phyloP scores from a whole-genome alignment of 2,888 invertebrate genomes.

The Desoria tigrina region DNA sequence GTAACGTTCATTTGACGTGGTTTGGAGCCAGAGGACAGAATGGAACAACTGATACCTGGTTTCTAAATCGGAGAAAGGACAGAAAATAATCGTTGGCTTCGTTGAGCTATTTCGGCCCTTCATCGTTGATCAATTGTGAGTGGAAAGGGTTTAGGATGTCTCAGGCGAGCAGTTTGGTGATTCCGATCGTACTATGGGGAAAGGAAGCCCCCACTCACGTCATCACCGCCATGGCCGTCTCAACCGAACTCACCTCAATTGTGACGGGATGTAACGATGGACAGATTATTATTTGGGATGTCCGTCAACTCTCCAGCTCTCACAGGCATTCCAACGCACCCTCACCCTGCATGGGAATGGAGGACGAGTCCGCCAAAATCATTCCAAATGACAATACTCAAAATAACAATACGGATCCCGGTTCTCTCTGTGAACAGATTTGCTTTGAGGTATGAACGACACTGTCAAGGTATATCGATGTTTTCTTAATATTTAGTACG shows the following conservation, averaged over 20 bases:
- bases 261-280: constrained; percentile 98
- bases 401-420: constrained; percentile 6
- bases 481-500: neutral
- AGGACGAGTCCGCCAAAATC: neutral
- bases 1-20: too few species aligned
- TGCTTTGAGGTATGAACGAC: constrained; percentile 27
- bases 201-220: constrained; percentile 94
- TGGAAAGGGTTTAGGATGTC: too few species aligned
- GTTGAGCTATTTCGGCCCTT: too few species aligned
- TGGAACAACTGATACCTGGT: too few species aligned
- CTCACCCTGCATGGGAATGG: constrained; percentile 13
- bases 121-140: too few species aligned
- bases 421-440: constrained; percentile 22
- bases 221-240: constrained; percentile 88
- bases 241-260: constrained; percentile 85
- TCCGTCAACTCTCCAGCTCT: constrained; percentile 71
- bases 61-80: too few species aligned
- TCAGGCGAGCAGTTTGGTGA: constrained; percentile 75
- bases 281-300: constrained; percentile 94
- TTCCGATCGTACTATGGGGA: constrained; percentile 97
- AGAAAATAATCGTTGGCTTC: too few species aligned
- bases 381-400: neutral
- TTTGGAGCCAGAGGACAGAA: too few species aligned
- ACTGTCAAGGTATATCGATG: neutral
- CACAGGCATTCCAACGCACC: constrained; percentile 11